Base-by-base conservation (phyloP, 2,888 invertebrate species). In the Melikaiella ostensackeni region DNA sequence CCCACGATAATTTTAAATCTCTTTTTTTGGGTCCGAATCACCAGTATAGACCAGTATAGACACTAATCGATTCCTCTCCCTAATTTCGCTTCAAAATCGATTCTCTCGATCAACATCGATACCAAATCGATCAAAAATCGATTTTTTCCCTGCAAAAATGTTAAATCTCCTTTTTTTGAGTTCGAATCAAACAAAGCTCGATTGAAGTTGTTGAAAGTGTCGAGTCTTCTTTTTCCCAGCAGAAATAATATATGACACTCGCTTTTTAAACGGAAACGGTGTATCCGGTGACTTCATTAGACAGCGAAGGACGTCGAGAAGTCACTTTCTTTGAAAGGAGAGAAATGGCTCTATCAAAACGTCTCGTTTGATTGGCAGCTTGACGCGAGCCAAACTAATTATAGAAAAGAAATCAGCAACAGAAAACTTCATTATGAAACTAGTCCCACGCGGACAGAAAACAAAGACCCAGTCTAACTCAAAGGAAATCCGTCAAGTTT, bases 251-350 rank as follows among this genome's bases (percentile, higher is more conserved):
- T 30, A 70, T 24, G 38, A 24, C 24, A 70, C 27, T 27, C 30
- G 30, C 30, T 50, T 50, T 75, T 79, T 80, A 83, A 85, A 80
- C 84, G 84, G 84, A 85, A 84, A 82, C 76, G 77, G 81, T 80
- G 80, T 82, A 85, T 85, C 84, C 84, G 84, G 84, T 81, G 83
- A 83, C 84, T 84, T 84, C 84, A 78, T 82, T 85, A 81, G 78
- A 76, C 77, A 79, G 64, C 75, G 38, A 76, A 75, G 76, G 76
- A 75, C 77, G 59, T 75, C 61, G 57, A 73, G 74, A 70, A 74
- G 59, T 79, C 81, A 78, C 81, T 81, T 81, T 79, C 80, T 81
- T 81, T 64, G 70, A 74, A 63, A 38, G 57, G 24, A 64, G 63
- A 76, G 35, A 78, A 80, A 76, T 63, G 61, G 38, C 64, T n/a